Conservation (phyloP, 2,113 vertebrate species). For the Pica pica region DNA sequence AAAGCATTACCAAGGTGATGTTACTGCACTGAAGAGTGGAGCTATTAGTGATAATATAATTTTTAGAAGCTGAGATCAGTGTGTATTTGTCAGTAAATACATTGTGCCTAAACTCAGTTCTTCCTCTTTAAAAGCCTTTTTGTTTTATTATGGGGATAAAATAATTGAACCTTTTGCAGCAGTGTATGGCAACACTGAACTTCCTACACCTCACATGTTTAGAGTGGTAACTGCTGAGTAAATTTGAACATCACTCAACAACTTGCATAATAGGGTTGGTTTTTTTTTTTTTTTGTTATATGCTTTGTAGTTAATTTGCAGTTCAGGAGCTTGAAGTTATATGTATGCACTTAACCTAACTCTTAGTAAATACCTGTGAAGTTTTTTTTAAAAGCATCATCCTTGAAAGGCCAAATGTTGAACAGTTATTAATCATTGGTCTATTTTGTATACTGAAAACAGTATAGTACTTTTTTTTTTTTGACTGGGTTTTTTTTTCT, state of each 20-base stretch:
- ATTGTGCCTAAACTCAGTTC: not conserved
- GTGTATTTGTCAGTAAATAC: not conserved
- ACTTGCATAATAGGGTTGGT: not conserved
- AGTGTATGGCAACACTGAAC: not conserved
- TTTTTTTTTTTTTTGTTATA: not conserved
- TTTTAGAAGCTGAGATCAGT: not conserved
- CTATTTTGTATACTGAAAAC: not conserved
- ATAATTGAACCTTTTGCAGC: not conserved
- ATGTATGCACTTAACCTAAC: not conserved
- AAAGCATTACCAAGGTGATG: not conserved
- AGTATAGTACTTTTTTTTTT: not conserved
- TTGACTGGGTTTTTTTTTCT: not conserved
- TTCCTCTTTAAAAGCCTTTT: not conserved
- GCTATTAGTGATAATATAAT: not conserved
- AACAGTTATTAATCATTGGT: not conserved
- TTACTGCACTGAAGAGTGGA: not conserved
- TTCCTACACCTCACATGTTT: not conserved
- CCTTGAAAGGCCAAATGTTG: not conserved
- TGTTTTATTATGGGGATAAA: not conserved
- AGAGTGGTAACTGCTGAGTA: not conserved
- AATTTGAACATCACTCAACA: not conserved
- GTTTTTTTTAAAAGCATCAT: not conserved
- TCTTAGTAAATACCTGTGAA: not conserved
- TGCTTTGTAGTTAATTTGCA: not conserved
- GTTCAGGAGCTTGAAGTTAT: not conserved